Base-by-base conservation (phyloP, 2,113 vertebrate species). In the Dicrurus megarhynchus region DNA sequence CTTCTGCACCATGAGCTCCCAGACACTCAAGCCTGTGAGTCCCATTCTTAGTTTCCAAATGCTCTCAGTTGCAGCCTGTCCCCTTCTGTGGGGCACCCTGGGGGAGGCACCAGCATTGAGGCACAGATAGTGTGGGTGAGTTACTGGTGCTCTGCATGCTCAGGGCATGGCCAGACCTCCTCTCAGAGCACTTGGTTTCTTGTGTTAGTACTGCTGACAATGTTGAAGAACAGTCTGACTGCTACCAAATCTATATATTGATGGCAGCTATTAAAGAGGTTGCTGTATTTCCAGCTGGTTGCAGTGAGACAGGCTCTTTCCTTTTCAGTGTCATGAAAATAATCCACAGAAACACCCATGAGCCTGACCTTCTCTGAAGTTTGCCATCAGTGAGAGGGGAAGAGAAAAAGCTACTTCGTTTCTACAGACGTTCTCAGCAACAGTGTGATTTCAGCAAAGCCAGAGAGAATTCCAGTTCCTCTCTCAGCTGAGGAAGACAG, bases 401-500 rank as follows among this genome's bases (percentile, higher is more conserved):
- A 44, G 24, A 93, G 50, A 82, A 87, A 68, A 88, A 74, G 46
- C 30, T 56, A 50, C 88, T 87, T 93, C 14, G 22, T 84, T 79
- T 75, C 70, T 77, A 35, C 63, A 69, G 85, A 93, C 82, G 83
- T 80, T 93, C 60, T 87, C 50, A 92, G 88, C 23, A 84, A 41
- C 6, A 13, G 49, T 39, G 24, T 22, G 30, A 75, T 82, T 92
- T 79, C 84, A 94, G 84, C 52, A 84, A 87, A 89, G 70, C n/a
- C 75, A 84, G 59, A 42, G 50, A 84, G 59, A 59, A 85, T 91
- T 94, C 60, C 87, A 83, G 16, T 79, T 93, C 41, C 19, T 76
- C 63, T 92, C 87, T 83, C 93, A 87, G 60, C 46, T 80, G 81
- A 92, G 67, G 64, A 93, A 93, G 75, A 89, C 90, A 91, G 85